Percentiles rank a stretch among this genome's conserved stretches.
phyloP scores from a whole-genome alignment of 2,797 vertebrate species.

The Esox lucius region DNA sequence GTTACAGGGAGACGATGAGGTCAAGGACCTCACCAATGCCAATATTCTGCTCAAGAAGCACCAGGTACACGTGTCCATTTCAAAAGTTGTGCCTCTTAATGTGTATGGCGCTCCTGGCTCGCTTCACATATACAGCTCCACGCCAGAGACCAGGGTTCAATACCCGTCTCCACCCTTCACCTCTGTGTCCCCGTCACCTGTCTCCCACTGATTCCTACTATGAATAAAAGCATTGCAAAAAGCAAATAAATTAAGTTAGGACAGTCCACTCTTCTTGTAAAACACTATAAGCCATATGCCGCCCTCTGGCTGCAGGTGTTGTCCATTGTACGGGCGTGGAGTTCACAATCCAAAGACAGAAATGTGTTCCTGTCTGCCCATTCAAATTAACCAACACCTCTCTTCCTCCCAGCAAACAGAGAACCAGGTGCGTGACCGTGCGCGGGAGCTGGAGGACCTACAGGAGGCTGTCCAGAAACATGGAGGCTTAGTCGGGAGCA shows the following conservation, averaged over 20 bases:
- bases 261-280: no score
- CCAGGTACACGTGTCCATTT: conserved; percentile 72
- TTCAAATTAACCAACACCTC: conserved; percentile 22
- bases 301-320: not conserved
- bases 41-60: conserved; percentile 93
- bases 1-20: conserved; percentile 80
- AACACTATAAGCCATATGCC: not conserved
- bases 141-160: not conserved
- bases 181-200: no score
- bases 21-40: conserved; percentile 90
- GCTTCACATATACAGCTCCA: no score
- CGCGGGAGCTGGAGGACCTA: conserved; percentile 87
- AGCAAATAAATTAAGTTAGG: no score
- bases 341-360: not conserved
- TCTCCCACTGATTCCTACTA: no score
- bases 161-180: no score
- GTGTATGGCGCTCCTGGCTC: not conserved
- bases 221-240: no score
- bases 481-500: conserved; percentile 45
- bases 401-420: conserved; percentile 79
- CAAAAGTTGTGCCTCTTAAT: not conserved
- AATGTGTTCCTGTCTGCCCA: conserved; percentile 19
- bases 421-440: conserved; percentile 86
- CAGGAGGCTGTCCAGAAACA: conserved; percentile 74
- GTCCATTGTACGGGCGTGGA: not conserved